phyloP scores from a whole-genome alignment of 2,113 vertebrate species.

The Vombatus ursinus region DNA sequence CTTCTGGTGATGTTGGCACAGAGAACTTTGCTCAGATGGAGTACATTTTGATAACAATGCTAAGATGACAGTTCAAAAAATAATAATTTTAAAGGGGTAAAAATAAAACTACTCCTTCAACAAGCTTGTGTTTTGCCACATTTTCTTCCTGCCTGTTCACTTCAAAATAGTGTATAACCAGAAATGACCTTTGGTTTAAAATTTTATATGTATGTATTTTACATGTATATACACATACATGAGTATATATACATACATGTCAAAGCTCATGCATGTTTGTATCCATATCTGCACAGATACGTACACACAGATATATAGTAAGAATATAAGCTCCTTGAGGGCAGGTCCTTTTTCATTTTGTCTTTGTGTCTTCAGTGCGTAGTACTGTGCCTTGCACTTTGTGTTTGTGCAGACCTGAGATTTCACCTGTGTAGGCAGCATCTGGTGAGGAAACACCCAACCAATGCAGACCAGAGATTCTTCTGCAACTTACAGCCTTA shows the following conservation, averaged over 20 bases:
- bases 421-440: background rate
- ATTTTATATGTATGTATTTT: background rate
- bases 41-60: background rate
- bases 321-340: background rate
- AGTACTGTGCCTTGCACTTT: background rate
- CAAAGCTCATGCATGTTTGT: background rate
- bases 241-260: background rate
- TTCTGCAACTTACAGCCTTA: background rate
- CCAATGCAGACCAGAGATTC: background rate
- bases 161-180: background rate
- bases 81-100: background rate
- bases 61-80: background rate
- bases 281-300: too few species aligned
- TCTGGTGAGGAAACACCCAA: background rate
- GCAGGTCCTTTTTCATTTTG: background rate
- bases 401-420: background rate
- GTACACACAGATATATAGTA: background rate
- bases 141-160: background rate
- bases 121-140: background rate
- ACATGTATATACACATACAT: too few species aligned
- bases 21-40: background rate
- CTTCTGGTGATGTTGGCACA: background rate
- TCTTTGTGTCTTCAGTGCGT: background rate
- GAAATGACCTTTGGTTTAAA: background rate
- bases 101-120: background rate